Percentiles rank a stretch among this genome's conserved stretches.
These are phyloP conservation scores for Cryptus armator DNA, from an alignment of 2,888 invertebrate genomes.

Conservation along the genomic window DNA sequence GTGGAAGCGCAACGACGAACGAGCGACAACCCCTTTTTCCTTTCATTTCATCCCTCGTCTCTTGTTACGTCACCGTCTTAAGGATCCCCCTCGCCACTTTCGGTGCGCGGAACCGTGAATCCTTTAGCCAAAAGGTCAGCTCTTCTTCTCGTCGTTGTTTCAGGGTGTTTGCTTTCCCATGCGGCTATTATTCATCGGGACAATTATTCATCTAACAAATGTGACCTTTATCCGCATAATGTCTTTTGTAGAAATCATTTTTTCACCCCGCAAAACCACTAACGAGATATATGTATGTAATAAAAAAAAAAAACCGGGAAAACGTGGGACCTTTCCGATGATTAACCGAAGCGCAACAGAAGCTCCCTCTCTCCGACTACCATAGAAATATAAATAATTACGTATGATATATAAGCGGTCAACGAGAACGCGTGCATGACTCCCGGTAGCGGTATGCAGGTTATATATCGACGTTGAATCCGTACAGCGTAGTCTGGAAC, in stretches of 20 bases:
- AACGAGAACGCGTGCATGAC: constrained; percentile 62
- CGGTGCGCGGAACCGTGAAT: constrained; percentile 15
- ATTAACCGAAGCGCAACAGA: constrained; percentile 52
- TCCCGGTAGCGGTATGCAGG: constrained; percentile 62
- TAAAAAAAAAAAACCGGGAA: no score
- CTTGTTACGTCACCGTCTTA: constrained; percentile 47
- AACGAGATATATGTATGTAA: background rate
- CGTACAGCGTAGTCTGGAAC: constrained; percentile 57
- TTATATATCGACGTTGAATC: constrained; percentile 64
- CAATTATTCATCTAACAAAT: background rate
- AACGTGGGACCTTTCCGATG: constrained; percentile 8
- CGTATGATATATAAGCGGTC: constrained; percentile 78
- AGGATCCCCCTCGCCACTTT: constrained; percentile 22
- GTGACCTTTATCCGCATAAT: no score
- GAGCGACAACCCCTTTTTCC: constrained; percentile 52
- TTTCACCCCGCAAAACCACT: background rate
- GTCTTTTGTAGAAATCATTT: no score
- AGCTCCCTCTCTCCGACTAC: constrained; percentile 25
- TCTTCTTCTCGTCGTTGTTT: constrained; percentile 3
- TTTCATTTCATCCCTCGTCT: constrained; percentile 36
- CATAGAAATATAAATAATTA: constrained; percentile 82
- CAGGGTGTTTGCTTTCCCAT: background rate
- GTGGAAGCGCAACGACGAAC: constrained; percentile 33
- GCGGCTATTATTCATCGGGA: background rate
- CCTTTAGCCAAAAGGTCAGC: constrained; percentile 33